These are phyloP conservation scores for Steinernema carpocapsae DNA, from an alignment of 2,888 invertebrate genomes.

Conservation along the genomic window DNA sequence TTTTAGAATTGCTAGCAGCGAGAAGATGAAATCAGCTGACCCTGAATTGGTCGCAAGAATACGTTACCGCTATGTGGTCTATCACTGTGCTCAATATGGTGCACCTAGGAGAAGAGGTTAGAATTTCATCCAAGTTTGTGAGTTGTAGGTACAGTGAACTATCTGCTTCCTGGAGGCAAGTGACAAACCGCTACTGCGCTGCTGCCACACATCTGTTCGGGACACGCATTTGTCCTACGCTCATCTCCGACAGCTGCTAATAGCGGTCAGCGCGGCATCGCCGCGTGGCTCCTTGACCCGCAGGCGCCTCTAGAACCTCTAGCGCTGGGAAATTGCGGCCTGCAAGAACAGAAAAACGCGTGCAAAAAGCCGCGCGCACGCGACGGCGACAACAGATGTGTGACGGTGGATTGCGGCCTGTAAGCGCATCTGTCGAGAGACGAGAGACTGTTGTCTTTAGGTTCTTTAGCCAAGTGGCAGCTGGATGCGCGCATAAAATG, in stretches of 20 bases:
- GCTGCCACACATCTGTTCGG: constrained; percentile 29
- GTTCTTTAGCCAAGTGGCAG: background rate
- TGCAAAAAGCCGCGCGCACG: constrained; percentile 19
- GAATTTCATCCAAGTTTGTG: too few species aligned
- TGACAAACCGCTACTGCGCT: background rate
- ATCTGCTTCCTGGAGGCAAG: background rate
- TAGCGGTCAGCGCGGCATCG: constrained; percentile 27
- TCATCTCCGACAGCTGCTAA: constrained; percentile 21
- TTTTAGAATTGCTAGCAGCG: constrained; percentile 65
- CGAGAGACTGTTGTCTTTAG: background rate
- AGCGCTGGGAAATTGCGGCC: constrained; percentile 6
- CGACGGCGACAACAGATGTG: constrained; percentile 29
- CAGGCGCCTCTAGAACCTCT: background rate
- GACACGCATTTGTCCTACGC: constrained; percentile 23
- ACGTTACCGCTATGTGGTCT: constrained; percentile 66
- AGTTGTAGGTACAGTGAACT: too few species aligned
- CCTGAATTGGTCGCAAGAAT: constrained; percentile 46
- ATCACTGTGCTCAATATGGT: constrained; percentile 66
- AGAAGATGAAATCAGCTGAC: constrained; percentile 52
- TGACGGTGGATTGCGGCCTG: background rate
- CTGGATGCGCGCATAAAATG: background rate
- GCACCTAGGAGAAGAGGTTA: constrained; percentile 64
- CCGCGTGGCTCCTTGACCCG: constrained; percentile 30
- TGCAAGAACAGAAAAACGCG: constrained; percentile 5
- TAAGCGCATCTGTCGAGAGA: constrained; percentile 18